A percentile compares a stretch with the other conserved stretches of the same genome.
These are phyloP conservation scores for Gila orcuttii DNA, from an alignment of 2,113 vertebrate genomes.

Conservation along the genomic window DNA sequence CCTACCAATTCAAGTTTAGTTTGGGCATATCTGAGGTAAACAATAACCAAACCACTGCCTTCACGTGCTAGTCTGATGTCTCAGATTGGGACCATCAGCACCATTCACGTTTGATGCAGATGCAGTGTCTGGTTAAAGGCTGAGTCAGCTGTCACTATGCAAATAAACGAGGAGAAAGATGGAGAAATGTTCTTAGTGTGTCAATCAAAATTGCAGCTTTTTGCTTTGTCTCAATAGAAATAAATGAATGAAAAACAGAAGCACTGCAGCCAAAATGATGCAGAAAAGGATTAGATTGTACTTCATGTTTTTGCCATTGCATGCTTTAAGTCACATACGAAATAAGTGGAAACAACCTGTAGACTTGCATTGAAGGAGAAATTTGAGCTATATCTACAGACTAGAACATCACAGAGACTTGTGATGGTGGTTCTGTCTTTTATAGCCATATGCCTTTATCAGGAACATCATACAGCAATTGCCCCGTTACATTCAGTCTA, in stretches of 20 bases:
- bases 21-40: neutral
- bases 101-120: neutral
- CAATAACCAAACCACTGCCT: neutral
- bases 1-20: neutral
- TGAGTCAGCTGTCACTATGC: neutral
- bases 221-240: neutral
- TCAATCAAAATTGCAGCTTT: neutral
- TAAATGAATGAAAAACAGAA: neutral
- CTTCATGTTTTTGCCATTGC: neutral
- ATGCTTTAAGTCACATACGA: neutral
- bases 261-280: neutral
- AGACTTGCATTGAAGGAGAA: neutral
- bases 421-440: neutral
- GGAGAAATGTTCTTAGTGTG: neutral
- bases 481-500: neutral
- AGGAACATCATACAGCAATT: constrained; percentile 11
- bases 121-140: neutral
- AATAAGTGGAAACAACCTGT: neutral
- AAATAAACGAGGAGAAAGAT: neutral
- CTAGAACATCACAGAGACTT: neutral
- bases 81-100: neutral
- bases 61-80: neutral
- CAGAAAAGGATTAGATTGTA: neutral
- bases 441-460: neutral
- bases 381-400: neutral